Evolutionary conservation across 2,113 vertebrate genomes (phyloP).

Genomic region (Istiophorus platypterus): DNA sequence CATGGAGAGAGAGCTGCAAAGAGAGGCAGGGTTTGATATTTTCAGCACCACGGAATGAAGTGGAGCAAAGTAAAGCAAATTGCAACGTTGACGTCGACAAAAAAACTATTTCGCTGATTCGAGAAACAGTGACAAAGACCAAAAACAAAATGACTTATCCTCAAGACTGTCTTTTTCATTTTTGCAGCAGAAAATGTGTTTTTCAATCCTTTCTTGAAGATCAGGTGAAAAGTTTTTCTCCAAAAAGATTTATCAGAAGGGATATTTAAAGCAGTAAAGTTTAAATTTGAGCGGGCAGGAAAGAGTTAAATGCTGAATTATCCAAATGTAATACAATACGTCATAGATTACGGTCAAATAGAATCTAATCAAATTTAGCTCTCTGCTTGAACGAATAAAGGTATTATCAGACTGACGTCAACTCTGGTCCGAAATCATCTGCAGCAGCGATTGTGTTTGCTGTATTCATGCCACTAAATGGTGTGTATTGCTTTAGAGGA

Average conservation of each 20-base stretch:
- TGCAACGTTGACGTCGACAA: too few species aligned
- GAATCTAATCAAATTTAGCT: conserved; percentile 1
- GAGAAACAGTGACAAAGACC: background rate
- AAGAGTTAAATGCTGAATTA: conserved; percentile 20
- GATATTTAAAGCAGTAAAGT: background rate
- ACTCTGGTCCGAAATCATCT: background rate
- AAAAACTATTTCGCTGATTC: too few species aligned
- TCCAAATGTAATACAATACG: conserved; percentile 13
- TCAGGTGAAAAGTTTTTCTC: background rate
- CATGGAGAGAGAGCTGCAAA: conserved; percentile 33
- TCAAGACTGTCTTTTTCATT: background rate
- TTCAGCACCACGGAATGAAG: background rate
- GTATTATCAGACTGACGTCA: conserved; percentile 13
- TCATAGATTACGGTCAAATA: conserved; percentile 9
- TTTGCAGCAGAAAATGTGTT: background rate
- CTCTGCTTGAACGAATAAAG: background rate
- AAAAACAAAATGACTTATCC: background rate
- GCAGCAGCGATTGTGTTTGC: background rate
- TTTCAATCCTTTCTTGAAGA: background rate
- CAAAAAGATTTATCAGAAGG: background rate
- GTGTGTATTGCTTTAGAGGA: background rate
- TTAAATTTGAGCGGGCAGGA: background rate
- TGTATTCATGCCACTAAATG: background rate
- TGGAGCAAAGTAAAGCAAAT: background rate
- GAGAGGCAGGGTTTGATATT: background rate